Conservation (phyloP, 1,140 invertebrate species). For the Ceratitis capitata region DNA sequence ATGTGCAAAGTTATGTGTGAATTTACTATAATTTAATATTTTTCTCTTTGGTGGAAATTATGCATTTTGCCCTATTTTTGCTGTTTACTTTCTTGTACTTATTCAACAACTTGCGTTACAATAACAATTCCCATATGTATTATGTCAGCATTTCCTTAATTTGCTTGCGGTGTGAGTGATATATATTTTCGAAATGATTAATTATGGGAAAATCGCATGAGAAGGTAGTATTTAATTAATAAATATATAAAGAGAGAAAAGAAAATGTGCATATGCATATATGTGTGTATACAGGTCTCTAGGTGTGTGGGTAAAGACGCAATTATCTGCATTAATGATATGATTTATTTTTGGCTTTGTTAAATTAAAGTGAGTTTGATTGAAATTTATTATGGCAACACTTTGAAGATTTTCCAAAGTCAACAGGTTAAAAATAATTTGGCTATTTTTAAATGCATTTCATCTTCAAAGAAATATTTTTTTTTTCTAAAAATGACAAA, state of each 20-base stretch:
- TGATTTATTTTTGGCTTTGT: not conserved
- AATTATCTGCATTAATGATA: not conserved
- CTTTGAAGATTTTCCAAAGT: not conserved
- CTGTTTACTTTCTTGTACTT: not conserved
- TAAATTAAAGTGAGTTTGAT: not conserved
- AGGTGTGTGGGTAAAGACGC: not conserved
- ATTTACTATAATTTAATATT: not conserved
- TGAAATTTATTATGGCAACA: not conserved
- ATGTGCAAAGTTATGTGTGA: not conserved
- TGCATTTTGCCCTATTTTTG: not conserved
- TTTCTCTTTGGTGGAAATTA: not conserved
- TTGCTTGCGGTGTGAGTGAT: not conserved
- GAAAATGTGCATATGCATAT: not conserved
- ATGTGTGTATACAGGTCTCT: not conserved
- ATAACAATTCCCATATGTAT: not conserved
- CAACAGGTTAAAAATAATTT: not conserved
- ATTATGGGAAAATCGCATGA: constrained; percentile 30
- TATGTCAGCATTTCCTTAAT: not conserved
- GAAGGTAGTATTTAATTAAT: constrained; percentile 9
- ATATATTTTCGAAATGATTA: constrained; percentile 2
- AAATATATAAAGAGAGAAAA: not conserved
- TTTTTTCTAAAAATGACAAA: too few species aligned
- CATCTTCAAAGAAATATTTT: not conserved
- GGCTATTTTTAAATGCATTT: not conserved
- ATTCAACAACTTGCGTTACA: not conserved